Evolutionary conservation across 2,797 vertebrate genomes (phyloP).

Genomic region (Sparus aurata): DNA sequence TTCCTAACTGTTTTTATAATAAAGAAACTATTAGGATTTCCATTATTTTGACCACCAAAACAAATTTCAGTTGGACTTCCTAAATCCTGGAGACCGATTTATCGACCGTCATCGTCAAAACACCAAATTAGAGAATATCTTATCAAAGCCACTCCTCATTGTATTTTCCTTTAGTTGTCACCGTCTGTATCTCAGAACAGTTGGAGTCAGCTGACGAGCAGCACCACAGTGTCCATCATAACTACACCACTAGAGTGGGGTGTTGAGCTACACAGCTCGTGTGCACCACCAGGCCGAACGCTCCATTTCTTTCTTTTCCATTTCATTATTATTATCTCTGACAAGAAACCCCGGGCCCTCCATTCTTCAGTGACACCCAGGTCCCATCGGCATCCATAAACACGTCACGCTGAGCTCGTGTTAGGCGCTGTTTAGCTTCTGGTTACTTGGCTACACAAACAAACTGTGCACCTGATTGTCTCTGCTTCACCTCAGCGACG

Average conservation of each 20-base stretch:
- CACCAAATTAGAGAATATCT: neutral
- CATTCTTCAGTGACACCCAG: constrained; percentile 60
- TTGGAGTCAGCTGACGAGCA: neutral
- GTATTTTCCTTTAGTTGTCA: no score
- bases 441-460: constrained; percentile 76
- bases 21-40: neutral
- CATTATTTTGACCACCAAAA: no score
- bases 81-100: no score
- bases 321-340: constrained; percentile 23
- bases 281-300: neutral
- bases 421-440: constrained; percentile 63
- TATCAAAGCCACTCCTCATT: neutral
- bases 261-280: constrained; percentile 58
- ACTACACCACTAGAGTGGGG: constrained; percentile 73
- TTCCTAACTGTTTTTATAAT: neutral
- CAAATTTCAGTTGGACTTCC: neutral
- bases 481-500: constrained; percentile 71
- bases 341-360: constrained; percentile 15
- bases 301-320: constrained; percentile 2
- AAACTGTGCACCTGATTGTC: constrained; percentile 64
- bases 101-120: neutral
- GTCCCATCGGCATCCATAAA: constrained; percentile 70
- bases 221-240: neutral
- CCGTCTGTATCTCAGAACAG: neutral
- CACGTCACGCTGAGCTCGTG: constrained; percentile 24